phyloP scores from a whole-genome alignment of 2,888 invertebrate species.

The Xylocampa areola region DNA sequence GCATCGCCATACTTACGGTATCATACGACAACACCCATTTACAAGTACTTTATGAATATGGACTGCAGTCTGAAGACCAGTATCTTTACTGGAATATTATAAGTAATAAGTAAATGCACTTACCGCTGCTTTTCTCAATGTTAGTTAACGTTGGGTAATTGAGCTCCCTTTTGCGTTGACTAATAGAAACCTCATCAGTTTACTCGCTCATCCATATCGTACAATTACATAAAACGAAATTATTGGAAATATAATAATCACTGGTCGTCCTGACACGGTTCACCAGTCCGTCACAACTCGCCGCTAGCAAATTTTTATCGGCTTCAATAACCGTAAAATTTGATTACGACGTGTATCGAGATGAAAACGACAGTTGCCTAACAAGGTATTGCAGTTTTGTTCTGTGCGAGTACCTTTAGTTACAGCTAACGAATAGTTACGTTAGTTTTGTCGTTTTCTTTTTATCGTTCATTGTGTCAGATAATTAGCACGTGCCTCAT shows the following conservation, averaged over 20 bases:
- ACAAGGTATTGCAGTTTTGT: conserved; percentile 59
- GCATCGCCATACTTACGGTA: conserved; percentile 23
- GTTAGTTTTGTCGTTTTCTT: conserved; percentile 44
- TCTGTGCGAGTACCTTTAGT: conserved; percentile 41
- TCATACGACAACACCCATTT: conserved; percentile 19
- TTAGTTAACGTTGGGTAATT: conserved; percentile 8
- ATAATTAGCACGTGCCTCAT: conserved; percentile 44
- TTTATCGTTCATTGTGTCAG: conserved; percentile 54
- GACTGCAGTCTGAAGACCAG: conserved; percentile 3
- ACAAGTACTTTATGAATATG: conserved; percentile 20
- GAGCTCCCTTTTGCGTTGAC: conserved; percentile 22
- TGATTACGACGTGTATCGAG: conserved; percentile 80
- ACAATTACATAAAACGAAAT: conserved; percentile 39
- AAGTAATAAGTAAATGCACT: conserved; percentile 13
- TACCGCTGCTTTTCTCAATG: conserved; percentile 18
- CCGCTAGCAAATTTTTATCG: conserved; percentile 70
- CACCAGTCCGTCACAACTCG: conserved; percentile 73
- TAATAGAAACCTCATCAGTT: conserved; percentile 38
- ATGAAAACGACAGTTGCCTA: conserved; percentile 78
- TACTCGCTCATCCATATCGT: conserved; percentile 34
- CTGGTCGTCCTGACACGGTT: conserved; percentile 68
- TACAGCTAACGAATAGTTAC: conserved; percentile 38
- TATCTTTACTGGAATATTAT: conserved; percentile 19
- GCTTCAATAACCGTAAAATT: conserved; percentile 84
- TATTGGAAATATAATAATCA: conserved; percentile 57